A percentile compares a stretch with the other conserved stretches of the same genome.
phyloP scores from a whole-genome alignment of 2,797 vertebrate genomes.

The Xyrichtys novacula region DNA sequence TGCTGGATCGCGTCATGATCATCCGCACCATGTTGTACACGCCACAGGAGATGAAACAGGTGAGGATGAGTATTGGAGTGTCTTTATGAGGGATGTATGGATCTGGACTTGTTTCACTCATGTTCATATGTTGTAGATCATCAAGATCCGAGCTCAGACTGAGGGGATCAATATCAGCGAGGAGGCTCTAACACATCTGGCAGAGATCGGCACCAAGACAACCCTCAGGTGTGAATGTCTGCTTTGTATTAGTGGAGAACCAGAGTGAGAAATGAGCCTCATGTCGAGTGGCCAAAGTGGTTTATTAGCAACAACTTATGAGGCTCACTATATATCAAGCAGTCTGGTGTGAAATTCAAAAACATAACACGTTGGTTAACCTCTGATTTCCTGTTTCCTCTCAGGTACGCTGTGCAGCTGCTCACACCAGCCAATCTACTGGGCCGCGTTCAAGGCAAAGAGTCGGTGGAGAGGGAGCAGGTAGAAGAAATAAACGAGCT shows the following conservation, averaged over 20 bases:
- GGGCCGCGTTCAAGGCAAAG: slow-evolving; percentile 96
- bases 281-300: not conserved
- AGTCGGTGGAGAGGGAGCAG: slow-evolving; percentile 95
- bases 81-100: not conserved
- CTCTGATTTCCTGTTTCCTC: slow-evolving; percentile 13
- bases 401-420: slow-evolving; percentile 95
- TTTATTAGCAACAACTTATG: no score
- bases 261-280: not conserved
- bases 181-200: slow-evolving; percentile 92
- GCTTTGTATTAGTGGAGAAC: not conserved
- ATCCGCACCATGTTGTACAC: slow-evolving; percentile 98
- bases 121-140: slow-evolving; percentile 85
- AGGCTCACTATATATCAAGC: no score
- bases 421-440: slow-evolving; percentile 95
- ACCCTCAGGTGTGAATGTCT: slow-evolving; percentile 89
- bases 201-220: slow-evolving; percentile 97
- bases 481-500: slow-evolving; percentile 98
- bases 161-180: slow-evolving; percentile 96
- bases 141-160: slow-evolving; percentile 97
- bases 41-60: slow-evolving; percentile 98
- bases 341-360: no score
- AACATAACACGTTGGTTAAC: no score
- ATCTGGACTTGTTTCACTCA: slow-evolving; percentile 13
- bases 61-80: slow-evolving; percentile 47
- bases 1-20: slow-evolving; percentile 97